A percentile compares a stretch with the other conserved stretches of the same genome.
phyloP scores from a whole-genome alignment of 1,140 invertebrate species.

The Fopius arisanus region DNA sequence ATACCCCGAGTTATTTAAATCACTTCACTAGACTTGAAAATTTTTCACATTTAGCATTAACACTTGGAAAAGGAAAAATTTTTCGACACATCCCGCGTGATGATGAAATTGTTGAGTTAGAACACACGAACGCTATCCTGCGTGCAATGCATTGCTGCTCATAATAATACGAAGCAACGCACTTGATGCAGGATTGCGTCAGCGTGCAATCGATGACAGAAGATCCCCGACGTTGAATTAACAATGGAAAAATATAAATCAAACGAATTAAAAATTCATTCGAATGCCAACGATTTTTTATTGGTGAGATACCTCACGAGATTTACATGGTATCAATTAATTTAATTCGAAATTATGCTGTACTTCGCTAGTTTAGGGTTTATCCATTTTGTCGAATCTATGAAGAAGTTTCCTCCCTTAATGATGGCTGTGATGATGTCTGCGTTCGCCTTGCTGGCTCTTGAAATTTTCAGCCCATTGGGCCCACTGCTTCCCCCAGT shows the following conservation, averaged over 20 bases:
- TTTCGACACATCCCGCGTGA: not conserved
- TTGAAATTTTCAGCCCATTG: conserved; percentile 42
- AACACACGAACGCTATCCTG: conserved; percentile 62
- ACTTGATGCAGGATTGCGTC: conserved; percentile 65
- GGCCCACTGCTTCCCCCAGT: conserved; percentile 9
- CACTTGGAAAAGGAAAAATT: no score
- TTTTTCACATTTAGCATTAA: no score
- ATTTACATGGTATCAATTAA: conserved; percentile 24
- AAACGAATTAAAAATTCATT: not conserved
- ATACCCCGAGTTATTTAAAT: no score
- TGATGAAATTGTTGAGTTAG: conserved; percentile 38
- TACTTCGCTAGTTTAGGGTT: not conserved
- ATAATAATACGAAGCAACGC: conserved; percentile 56
- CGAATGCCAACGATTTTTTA: conserved; percentile 27
- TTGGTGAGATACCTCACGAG: conserved; percentile 15
- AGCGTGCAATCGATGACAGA: conserved; percentile 39
- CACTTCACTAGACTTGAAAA: no score
- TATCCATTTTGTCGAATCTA: not conserved
- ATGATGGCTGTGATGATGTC: conserved; percentile 53
- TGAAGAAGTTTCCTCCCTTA: conserved; percentile 17
- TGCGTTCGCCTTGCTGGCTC: conserved; percentile 42
- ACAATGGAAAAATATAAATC: not conserved
- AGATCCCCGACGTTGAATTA: not conserved
- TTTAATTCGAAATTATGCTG: not conserved
- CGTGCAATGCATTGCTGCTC: conserved; percentile 64